phyloP scores from a whole-genome alignment of 2,113 vertebrate species.

The Saguinus imperator region DNA sequence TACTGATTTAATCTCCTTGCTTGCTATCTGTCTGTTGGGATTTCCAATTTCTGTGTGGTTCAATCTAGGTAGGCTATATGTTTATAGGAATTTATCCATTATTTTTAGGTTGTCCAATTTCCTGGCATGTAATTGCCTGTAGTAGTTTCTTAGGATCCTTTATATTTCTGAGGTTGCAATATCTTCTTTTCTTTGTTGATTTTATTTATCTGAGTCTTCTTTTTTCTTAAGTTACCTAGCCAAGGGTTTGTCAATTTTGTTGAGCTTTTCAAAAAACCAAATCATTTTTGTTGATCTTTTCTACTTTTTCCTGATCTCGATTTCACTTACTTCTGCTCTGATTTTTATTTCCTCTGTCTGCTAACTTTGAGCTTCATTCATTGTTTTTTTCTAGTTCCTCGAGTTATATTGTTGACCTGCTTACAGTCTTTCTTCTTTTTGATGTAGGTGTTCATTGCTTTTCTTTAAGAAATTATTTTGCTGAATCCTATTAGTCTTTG shows the following conservation, averaged over 20 bases:
- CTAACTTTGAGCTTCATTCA: no score
- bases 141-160: background rate
- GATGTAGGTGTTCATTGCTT: no score
- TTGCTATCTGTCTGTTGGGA: background rate
- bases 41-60: background rate
- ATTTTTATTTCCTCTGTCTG: background rate
- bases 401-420: no score
- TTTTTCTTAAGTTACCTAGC: background rate
- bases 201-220: background rate
- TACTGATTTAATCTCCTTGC: background rate
- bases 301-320: background rate
- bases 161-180: background rate
- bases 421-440: no score
- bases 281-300: background rate
- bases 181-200: background rate
- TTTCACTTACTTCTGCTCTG: background rate
- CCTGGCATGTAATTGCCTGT: background rate
- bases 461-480: no score
- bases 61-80: background rate
- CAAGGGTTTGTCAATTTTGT: background rate
- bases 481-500: no score
- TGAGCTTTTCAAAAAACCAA: background rate
- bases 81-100: background rate
- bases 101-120: background rate
- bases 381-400: no score